phyloP scores from a whole-genome alignment of 2,888 invertebrate genomes.

The Tinea pellionella region DNA sequence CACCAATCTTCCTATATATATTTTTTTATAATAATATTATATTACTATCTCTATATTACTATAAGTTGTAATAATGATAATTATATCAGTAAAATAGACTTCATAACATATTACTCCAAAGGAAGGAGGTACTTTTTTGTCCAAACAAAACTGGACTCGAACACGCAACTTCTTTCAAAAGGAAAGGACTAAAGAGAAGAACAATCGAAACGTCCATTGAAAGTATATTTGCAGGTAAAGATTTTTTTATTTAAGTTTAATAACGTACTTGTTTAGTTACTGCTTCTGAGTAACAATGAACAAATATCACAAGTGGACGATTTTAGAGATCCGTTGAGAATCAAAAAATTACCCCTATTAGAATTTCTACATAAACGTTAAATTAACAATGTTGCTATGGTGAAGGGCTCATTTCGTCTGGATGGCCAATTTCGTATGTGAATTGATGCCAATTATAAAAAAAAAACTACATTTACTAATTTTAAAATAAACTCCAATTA shows the following conservation, averaged over 20 bases:
- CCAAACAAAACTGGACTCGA: neutral
- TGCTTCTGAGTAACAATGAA: neutral
- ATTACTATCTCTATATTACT: too few relatives aligned
- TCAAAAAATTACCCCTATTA: too few relatives aligned
- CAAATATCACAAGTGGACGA: neutral
- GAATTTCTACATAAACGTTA: too few relatives aligned
- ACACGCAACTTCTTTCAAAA: constrained; percentile 1
- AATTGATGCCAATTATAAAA: too few relatives aligned
- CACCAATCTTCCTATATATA: too few relatives aligned
- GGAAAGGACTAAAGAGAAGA: neutral
- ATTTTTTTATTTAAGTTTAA: neutral
- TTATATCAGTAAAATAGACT: neutral
- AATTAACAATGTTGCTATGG: too few relatives aligned
- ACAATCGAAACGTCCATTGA: neutral
- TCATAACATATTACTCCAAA: neutral
- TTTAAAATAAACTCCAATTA: too few relatives aligned
- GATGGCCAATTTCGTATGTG: too few relatives aligned
- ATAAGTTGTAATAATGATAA: too few relatives aligned
- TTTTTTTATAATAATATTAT: too few relatives aligned
- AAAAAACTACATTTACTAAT: too few relatives aligned
- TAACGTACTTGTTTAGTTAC: neutral
- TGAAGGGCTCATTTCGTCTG: too few relatives aligned
- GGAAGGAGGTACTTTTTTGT: neutral
- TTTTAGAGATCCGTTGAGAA: neutral
- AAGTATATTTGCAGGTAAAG: constrained; percentile 5